These are phyloP conservation scores for Macrophya alboannulata DNA, from an alignment of 2,888 invertebrate genomes.

Conservation along the genomic window DNA sequence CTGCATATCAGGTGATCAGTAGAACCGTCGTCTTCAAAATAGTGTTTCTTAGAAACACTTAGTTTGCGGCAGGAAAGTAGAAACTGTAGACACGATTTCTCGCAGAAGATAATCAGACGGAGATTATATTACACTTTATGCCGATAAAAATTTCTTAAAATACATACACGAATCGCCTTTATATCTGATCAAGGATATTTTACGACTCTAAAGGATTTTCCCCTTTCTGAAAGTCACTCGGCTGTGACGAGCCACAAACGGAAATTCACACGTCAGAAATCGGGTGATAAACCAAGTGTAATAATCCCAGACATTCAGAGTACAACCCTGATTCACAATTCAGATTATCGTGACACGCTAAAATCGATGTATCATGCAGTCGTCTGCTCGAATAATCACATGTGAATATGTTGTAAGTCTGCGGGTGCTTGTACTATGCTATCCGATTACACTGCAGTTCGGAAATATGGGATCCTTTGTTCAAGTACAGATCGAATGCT, in stretches of 20 bases:
- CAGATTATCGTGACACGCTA: neutral
- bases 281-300: neutral
- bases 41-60: slow-evolving; percentile 3
- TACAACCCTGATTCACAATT: neutral
- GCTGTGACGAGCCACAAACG: neutral
- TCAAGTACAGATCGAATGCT: neutral
- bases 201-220: neutral
- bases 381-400: neutral
- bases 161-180: neutral
- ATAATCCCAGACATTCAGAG: neutral
- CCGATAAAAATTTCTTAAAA: neutral
- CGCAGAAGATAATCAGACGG: neutral
- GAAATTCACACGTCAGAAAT: neutral
- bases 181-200: neutral
- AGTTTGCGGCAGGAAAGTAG: neutral
- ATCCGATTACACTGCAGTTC: neutral
- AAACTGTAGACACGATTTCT: neutral
- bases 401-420: neutral
- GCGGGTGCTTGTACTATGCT: neutral
- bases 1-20: neutral
- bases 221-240: neutral
- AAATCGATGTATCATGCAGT: neutral
- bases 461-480: neutral
- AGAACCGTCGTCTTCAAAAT: neutral
- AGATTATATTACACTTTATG: neutral